phyloP scores from a whole-genome alignment of 2,113 vertebrate genomes.

The Regulus satrapa region DNA sequence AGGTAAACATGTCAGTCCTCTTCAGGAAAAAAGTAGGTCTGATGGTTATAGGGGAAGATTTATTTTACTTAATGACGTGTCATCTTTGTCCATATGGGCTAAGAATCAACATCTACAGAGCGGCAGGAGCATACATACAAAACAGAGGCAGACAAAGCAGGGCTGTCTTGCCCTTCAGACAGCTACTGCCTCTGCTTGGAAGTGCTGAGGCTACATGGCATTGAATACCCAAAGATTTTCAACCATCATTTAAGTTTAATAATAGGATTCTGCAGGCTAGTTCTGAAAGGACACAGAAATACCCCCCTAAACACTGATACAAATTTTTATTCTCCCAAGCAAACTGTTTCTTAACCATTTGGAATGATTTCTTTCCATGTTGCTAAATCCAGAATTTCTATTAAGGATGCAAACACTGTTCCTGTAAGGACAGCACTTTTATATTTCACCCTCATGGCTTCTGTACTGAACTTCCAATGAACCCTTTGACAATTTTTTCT shows the following conservation, averaged over 20 bases:
- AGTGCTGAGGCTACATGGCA: background rate
- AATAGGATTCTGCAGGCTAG: background rate
- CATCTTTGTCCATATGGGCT: background rate
- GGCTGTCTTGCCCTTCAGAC: background rate
- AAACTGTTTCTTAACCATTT: background rate
- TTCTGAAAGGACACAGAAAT: background rate
- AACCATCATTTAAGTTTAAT: background rate
- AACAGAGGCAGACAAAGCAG: background rate
- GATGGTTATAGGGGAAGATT: background rate
- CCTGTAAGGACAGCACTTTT: background rate
- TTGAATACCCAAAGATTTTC: background rate
- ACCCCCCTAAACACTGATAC: background rate
- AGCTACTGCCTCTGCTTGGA: background rate
- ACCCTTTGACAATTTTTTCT: background rate
- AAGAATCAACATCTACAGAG: background rate
- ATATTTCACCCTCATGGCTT: background rate
- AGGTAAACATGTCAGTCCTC: background rate
- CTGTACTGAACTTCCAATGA: background rate
- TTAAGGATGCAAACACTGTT: background rate
- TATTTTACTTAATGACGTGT: background rate
- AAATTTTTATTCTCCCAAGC: background rate
- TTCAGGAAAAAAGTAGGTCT: slow-evolving; percentile 3
- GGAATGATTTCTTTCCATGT: background rate
- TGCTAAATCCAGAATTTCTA: background rate
- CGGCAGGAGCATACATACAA: background rate